Evolutionary conservation across 1,140 invertebrate genomes (phyloP).

Genomic region (Hylyphantes graminicola): DNA sequence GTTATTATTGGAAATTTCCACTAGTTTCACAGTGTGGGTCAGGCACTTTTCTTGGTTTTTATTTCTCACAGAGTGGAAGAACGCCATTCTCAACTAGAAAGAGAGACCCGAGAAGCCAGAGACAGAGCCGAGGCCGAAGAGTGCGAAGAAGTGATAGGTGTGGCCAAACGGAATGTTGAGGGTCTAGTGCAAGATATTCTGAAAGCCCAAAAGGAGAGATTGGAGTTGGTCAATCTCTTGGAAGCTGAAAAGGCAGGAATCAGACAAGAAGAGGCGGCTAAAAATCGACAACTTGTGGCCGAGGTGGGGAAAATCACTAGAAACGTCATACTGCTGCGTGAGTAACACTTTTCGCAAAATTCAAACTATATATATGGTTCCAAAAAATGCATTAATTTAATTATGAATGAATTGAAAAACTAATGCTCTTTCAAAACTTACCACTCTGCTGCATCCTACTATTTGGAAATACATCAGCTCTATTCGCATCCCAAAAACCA

Average conservation of each 20-base stretch:
- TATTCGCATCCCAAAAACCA: no score
- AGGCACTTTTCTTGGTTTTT: neutral
- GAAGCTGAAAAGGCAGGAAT: neutral
- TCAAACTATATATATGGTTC: no score
- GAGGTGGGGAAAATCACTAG: constrained; percentile 10
- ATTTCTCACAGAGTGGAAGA: neutral
- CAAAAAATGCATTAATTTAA: no score
- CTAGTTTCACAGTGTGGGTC: no score
- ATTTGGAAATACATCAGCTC: no score
- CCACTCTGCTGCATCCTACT: no score
- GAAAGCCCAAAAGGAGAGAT: neutral
- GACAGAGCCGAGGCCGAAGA: constrained; percentile 5
- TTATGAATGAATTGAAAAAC: no score
- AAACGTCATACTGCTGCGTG: constrained; percentile 24
- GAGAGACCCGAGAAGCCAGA: neutral
- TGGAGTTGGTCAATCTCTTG: neutral
- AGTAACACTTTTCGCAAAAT: neutral
- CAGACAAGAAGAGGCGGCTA: neutral
- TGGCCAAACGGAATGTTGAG: constrained; percentile 15
- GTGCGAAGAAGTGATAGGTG: constrained; percentile 12
- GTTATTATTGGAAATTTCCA: no score
- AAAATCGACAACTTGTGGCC: neutral
- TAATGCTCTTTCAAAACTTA: no score
- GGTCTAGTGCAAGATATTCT: neutral
- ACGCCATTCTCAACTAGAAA: neutral